Evolutionary conservation across 2,888 invertebrate genomes (phyloP), one percentile per base, ranked within the genome.

Genomic region (Spodoptera littoralis): DNA sequence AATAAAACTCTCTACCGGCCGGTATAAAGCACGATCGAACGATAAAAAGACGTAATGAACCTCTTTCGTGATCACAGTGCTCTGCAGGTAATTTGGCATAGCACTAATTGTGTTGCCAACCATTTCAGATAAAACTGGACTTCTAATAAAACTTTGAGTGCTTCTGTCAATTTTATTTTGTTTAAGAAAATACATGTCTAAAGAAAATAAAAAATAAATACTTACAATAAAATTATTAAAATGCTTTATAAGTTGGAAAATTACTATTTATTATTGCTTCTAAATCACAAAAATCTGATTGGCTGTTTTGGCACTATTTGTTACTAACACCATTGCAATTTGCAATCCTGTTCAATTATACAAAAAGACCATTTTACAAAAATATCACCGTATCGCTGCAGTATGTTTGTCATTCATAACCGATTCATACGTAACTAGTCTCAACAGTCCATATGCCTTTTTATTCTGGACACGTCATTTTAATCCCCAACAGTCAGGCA

Each of bases 21-120:
- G 2, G 36, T 36, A 36, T 36, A 36, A 36, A 36, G 9, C 50
- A 36, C 45, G 24, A 54, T 70, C 36, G 53, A 13, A 51, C 49
- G 61, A 13, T 51, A 71, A 73, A 70, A 73, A 76, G 76, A 63
- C 52, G 64, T 78, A 79, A 83, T 77, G 70, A 78, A 77, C 70
- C 77, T 73, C 74, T 76, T 71, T 79, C 61, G 79, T 73, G 81
- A 78, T 76, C 71, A 61, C 60, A 54, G 30, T 24, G 52, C 68
- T 46, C 45, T 48, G 45, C 65, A 52, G 53, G 65, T 72, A 72
- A 80, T 82, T 79, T 76, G 71, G 76, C 69, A 58, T 67, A 55
- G 57, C 61, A 64, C 61, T 72, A 54, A 49, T 36, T 36, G 73
- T 57, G 72, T 61, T 77, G 70, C 73, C 72, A 64, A 60, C 43